Conservation (phyloP, 2,888 invertebrate species). For the Meiosimyza platycephala region DNA sequence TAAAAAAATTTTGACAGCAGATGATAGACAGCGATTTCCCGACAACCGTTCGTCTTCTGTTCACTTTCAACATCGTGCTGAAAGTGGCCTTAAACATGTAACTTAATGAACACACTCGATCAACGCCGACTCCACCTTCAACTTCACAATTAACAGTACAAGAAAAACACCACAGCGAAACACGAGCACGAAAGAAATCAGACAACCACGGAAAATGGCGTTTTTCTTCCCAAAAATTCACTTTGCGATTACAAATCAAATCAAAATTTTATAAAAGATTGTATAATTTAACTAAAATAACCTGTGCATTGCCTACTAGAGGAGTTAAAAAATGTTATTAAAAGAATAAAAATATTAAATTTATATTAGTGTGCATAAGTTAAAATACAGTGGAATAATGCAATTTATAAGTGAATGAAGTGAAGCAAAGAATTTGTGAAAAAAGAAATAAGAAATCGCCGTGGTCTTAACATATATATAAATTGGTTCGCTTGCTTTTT, state of each 20-base stretch:
- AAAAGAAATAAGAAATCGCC: constrained; percentile 17
- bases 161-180: too few species aligned
- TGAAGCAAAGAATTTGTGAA: constrained; percentile 11
- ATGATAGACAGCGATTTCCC: too few species aligned
- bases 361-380: too few species aligned
- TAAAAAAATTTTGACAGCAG: too few species aligned
- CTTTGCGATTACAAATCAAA: constrained; percentile 47
- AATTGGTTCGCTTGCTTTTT: neutral
- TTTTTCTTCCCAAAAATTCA: constrained; percentile 51
- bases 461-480: neutral
- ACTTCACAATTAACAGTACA: too few species aligned
- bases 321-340: too few species aligned
- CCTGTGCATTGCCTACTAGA: neutral
- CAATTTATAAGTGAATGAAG: constrained; percentile 3
- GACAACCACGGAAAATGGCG: constrained; percentile 49
- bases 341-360: too few species aligned
- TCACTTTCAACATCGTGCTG: too few species aligned
- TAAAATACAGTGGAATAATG: neutral
- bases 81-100: too few species aligned
- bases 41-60: too few species aligned
- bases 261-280: constrained; percentile 39
- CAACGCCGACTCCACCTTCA: too few species aligned
- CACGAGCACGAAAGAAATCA: constrained; percentile 36
- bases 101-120: too few species aligned
- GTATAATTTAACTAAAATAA: neutral